Base-by-base conservation (phyloP, 2,888 invertebrate genomes). In the Agriopis aurantiaria region DNA sequence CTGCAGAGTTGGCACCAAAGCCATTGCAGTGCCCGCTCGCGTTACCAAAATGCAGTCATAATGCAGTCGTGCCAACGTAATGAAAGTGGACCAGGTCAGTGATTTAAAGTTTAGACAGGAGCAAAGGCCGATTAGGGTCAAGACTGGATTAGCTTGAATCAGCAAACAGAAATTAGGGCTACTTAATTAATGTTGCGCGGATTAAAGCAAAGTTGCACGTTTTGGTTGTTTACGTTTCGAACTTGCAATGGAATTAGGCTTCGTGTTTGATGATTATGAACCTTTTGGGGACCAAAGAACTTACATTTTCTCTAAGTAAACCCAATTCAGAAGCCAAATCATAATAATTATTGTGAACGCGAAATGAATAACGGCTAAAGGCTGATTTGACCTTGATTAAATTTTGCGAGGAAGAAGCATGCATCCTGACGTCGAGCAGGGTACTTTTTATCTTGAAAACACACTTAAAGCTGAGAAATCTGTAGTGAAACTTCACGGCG, bases 21-120 rank as follows among this genome's bases (percentile, higher is more conserved):
- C 23, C 53, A 53, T 59, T 70, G 65, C 58, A 69, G 67, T 65
- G 62, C 71, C 65, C 82, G 85, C 84, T 85, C 87, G 73, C 76
- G 72, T 85, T 85, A 76, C 77, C 73, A 73, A 78, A 83, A 77
- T 84, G 84, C 85, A 85, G 81, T 79, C 85, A 85, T 87, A 86
- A 85, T 87, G 85, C 87, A 81, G 88, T 81, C 49, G 65, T 67
- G 59, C 67, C 64, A 61, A 73, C 69, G 71, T 73, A 58, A 58
- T 46, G 9, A 69, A 75, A 75, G 64, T 75, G 46, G 74, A 69
- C 69, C 63, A 64, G 69, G 69, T 72, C 45, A 69, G 62, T 69
- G 70, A 76, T 77, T 75, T 74, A 46, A 72, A 68, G 43, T 68
- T 68, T 71, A 53, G 70, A 49, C 70, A 66, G 66, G 52, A 61